These are phyloP conservation scores for Fulmarus glacialis DNA, from an alignment of 2,113 vertebrate species.

Conservation along the genomic window DNA sequence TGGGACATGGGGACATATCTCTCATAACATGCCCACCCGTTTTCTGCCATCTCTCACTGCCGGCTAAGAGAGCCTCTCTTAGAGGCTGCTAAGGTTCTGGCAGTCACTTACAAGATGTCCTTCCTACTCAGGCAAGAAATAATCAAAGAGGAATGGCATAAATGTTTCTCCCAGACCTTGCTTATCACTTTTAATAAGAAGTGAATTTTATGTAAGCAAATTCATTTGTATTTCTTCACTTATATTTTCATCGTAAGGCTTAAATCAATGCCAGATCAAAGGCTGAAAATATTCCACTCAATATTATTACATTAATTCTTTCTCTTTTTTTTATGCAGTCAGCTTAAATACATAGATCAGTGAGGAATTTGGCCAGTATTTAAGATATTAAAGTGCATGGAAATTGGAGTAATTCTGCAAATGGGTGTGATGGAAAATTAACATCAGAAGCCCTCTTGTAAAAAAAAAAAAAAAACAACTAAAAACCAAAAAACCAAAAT, in stretches of 20 bases:
- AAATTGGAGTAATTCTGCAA: neutral
- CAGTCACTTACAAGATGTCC: neutral
- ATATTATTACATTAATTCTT: conserved; percentile 45
- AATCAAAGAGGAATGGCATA: neutral
- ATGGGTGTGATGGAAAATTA: neutral
- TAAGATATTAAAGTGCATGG: neutral
- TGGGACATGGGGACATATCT: neutral
- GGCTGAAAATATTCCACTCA: conserved; percentile 26
- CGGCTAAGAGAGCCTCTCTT: no score
- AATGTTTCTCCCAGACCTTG: neutral
- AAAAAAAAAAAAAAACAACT: neutral
- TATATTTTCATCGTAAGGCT: conserved; percentile 29
- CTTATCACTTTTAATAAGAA: neutral
- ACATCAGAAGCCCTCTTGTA: neutral
- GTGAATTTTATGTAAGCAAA: conserved; percentile 22
- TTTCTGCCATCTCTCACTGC: neutral
- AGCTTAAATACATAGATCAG: neutral
- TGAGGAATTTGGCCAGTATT: neutral
- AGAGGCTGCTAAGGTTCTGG: neutral
- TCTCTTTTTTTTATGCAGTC: neutral
- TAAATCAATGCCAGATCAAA: conserved; percentile 53
- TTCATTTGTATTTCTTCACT: conserved; percentile 7
- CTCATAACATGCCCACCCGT: no score
- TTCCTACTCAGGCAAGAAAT: neutral
- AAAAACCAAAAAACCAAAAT: neutral